Base-by-base conservation (phyloP, 2,888 invertebrate species). In the Galerucella pusilla region DNA sequence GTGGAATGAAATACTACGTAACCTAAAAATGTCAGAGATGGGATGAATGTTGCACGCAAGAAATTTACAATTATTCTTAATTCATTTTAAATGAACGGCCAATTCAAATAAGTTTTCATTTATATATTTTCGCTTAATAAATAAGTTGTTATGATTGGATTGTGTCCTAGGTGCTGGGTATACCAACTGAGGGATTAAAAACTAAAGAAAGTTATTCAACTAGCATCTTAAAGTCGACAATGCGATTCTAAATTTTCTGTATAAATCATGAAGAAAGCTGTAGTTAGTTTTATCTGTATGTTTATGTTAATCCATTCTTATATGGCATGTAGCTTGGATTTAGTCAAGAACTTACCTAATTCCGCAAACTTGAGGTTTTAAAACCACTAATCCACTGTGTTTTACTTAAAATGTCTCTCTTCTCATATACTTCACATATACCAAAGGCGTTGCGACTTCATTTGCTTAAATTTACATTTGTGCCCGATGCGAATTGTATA, bases 251-350 rank as follows among this genome's bases (percentile, higher is more conserved):
- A 65, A 73, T 68, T 77, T 54, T 54, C 65, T 52, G 70, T 76
- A 79, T 80, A 80, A 80, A 79, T 80, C 78, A 76, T 66, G 68
- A 76, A 78, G 76, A 77, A 78, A 77, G 75, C 78, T 77, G 78
- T 64, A 74, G 75, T 78, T 77, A 79, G 78, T 80, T 80, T 79
- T 78, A 79, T 79, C 80, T 79, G 79, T 77, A 81, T 83, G 84
- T 84, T 83, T 83, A 81, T 81, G 84, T 80, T 85, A 85, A 85
- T 84, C 85, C 84, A 81, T 84, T 83, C 83, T 83, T 84, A 85
- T 83, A 84, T 84, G 83, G 82, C 83, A 83, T 85, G 84, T 82
- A 80, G 66, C 72, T 12, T 72, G 66, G 72, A 72, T 72, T 72
- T 72, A 72, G 72, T 66, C 66, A 67, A 81, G 81, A 85, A 83